Conservation (phyloP, 2,888 invertebrate genomes). For the Drosophila helvetica region DNA sequence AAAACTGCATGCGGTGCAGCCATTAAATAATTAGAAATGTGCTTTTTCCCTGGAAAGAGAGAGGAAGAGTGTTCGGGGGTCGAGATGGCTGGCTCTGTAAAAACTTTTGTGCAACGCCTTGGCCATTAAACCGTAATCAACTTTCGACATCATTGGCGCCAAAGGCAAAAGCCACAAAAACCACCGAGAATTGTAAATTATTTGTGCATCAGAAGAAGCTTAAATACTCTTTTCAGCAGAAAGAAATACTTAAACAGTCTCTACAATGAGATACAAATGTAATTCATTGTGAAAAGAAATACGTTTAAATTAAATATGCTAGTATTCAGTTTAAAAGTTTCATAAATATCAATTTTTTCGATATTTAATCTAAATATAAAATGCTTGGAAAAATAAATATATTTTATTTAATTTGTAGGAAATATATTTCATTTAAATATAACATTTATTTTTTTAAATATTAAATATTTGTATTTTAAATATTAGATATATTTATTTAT, state of each 20-base stretch:
- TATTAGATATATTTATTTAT: too few relatives aligned
- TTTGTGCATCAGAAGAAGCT: not conserved
- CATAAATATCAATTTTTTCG: too few relatives aligned
- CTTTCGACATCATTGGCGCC: conserved; percentile 68
- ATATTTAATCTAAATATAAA: too few relatives aligned
- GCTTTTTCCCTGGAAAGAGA: conserved; percentile 25
- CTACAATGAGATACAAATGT: too few relatives aligned
- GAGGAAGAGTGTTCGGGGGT: not conserved
- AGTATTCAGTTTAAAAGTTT: too few relatives aligned
- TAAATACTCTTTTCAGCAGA: conserved; percentile 11
- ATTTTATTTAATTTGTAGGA: too few relatives aligned
- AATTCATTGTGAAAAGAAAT: too few relatives aligned
- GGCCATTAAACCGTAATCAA: conserved; percentile 77
- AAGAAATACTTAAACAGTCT: not conserved
- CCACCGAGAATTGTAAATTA: not conserved
- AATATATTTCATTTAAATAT: too few relatives aligned
- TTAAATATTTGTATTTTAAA: too few relatives aligned
- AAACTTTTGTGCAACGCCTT: conserved; percentile 65
- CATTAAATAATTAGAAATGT: conserved; percentile 79
- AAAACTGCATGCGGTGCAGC: conserved; percentile 74
- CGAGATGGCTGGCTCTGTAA: conserved; percentile 8
- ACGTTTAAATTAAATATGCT: too few relatives aligned
- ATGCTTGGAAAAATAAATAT: too few relatives aligned
- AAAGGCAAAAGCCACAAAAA: conserved; percentile 22
- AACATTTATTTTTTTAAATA: too few relatives aligned